A percentile compares a stretch with the other conserved stretches of the same genome.
Conservation (phyloP, 2,797 vertebrate species). For the Hylomyscus alleni region DNA sequence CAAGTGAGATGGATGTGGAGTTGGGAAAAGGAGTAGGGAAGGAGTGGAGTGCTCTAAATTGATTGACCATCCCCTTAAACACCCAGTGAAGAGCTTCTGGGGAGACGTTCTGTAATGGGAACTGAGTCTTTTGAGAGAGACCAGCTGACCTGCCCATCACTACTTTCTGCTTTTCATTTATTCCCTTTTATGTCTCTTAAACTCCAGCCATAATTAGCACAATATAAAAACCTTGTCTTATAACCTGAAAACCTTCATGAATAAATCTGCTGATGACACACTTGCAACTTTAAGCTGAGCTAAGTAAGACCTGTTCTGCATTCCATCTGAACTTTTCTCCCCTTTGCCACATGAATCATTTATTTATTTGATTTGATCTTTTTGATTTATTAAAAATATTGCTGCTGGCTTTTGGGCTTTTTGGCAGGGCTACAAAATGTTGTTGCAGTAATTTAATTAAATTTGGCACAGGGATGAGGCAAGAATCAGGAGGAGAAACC, state of each 20-base stretch:
- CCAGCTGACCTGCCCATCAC: constrained; percentile 16
- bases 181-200: constrained; percentile 66
- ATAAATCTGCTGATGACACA: constrained; percentile 63
- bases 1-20: not conserved
- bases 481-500: constrained; percentile 67
- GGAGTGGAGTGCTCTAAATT: not conserved
- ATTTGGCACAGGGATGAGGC: not conserved
- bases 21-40: not conserved
- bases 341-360: constrained; percentile 75
- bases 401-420: constrained; percentile 60
- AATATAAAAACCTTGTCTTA: constrained; percentile 58
- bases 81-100: constrained; percentile 13
- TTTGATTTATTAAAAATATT: constrained; percentile 82
- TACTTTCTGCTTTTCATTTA: constrained; percentile 51
- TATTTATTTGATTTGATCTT: constrained; percentile 80
- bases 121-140: not conserved
- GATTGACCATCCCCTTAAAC: not conserved
- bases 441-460: constrained; percentile 74
- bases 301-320: constrained; percentile 57
- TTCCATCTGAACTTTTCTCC: constrained; percentile 65
- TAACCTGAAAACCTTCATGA: constrained; percentile 51
- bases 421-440: constrained; percentile 71
- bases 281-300: constrained; percentile 58
- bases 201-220: constrained; percentile 70
- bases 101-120: constrained; percentile 7